Evolutionary conservation across 1,140 invertebrate species (phyloP), one percentile per base, ranked within the genome.

Genomic region (Meloidogyne hapla): DNA sequence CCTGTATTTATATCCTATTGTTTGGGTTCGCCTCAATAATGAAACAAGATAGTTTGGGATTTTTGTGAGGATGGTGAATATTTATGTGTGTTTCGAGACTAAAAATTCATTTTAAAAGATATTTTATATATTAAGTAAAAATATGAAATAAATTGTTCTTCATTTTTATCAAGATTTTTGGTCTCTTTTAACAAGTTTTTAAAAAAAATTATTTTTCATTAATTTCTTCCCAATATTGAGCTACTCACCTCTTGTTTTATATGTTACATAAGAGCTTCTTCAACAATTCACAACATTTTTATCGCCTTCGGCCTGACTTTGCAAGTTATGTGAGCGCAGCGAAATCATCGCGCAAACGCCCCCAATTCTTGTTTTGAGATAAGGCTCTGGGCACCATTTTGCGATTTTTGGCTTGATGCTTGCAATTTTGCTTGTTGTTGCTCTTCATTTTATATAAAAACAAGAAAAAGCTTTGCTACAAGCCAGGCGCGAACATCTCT

Each of bases 281-380:
- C n/a, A 56, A 4, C 48, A 45, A 15, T 45, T 15, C 13, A 45
- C 42, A 56, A 33, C 33, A 33, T 33, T 33, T 56, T 56, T 56
- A 56, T 56, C 48, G 48, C 48, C 48, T 56, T 56, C 48, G 48
- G 48, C 48, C 48, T 56, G 48, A 56, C 48, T 56, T 56, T 56
- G n/a, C n/a, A 56, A 56, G n/a, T n/a, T 56, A 21, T 56, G 8
- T 56, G 18, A 56, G 18, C 48, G 48, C 48, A 9, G 48, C 48
- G 48, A 56, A 56, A 56, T 56, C 5, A 56, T 56, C 18, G 48
- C 48, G 48, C 48, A n/a, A 42, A 56, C n/a, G n/a, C n/a, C 48
- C 48, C 48, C 18, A 56, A 56, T 56, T 56, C 48, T 56, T 56
- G 48, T 56, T 56, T 56, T 56, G 5, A 56, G 48, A 56, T 56